Conservation (phyloP, 2,113 vertebrate genomes). For the Prionailurus bengalensis region DNA sequence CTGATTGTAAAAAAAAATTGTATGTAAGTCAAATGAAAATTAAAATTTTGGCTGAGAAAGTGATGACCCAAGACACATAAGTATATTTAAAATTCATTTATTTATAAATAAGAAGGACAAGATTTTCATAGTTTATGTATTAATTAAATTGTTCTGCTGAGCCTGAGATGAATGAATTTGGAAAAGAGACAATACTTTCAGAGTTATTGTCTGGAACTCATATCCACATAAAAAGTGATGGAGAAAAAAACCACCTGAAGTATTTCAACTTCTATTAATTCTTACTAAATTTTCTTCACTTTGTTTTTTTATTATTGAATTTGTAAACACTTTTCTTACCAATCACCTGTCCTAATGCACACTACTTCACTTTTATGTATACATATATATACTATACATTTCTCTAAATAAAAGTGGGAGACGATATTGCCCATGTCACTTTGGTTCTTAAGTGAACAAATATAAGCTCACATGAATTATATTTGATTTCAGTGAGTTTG, state of each 20-base stretch:
- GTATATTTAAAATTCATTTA: background rate
- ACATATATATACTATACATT: background rate
- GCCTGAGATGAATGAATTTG: background rate
- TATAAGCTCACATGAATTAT: background rate
- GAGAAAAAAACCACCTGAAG: background rate
- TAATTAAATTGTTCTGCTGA: constrained; percentile 3
- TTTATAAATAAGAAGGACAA: background rate
- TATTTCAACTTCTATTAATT: background rate
- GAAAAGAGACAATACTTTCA: background rate
- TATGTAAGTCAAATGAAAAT: background rate
- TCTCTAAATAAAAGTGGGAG: background rate
- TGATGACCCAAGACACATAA: background rate
- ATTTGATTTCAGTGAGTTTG: background rate
- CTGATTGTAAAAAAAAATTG: background rate
- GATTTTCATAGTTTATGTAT: background rate
- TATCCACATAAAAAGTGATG: background rate
- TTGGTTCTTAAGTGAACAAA: background rate
- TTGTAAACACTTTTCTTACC: background rate
- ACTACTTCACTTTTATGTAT: background rate
- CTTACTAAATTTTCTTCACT: background rate
- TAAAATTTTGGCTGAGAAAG: background rate
- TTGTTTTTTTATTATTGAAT: background rate
- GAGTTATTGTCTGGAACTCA: background rate
- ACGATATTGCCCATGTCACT: background rate
- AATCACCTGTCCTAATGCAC: background rate